Conservation (phyloP, 2,888 invertebrate genomes). For the Agonum fuliginosum region DNA sequence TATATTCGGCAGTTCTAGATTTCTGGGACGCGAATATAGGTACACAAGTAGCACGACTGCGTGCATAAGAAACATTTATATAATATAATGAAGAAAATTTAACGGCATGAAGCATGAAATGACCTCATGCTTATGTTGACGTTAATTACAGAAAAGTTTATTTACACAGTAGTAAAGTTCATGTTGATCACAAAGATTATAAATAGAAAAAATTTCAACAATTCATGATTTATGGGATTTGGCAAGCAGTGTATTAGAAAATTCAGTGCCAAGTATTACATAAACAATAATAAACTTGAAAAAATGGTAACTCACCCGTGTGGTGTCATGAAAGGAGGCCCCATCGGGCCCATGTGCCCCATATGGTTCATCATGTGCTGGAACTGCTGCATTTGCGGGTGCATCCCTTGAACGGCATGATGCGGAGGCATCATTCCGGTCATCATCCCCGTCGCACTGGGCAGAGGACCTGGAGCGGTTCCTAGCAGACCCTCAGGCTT, state of each 20-base stretch:
- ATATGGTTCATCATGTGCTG: slow-evolving; percentile 77
- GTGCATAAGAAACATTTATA: background rate
- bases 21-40: too few species aligned
- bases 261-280: background rate
- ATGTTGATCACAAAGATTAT: background rate
- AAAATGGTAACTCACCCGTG: slow-evolving; percentile 74
- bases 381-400: slow-evolving; percentile 77
- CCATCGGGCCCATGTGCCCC: slow-evolving; percentile 82
- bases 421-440: slow-evolving; percentile 79
- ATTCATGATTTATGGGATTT: background rate
- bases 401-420: slow-evolving; percentile 73
- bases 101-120: background rate
- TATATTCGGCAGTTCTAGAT: background rate
- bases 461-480: slow-evolving; percentile 78
- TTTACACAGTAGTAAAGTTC: background rate
- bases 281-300: slow-evolving; percentile 33
- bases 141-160: slow-evolving; percentile 8
- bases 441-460: slow-evolving; percentile 79
- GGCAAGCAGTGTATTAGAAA: too few species aligned
- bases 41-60: too few species aligned
- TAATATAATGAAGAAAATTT: background rate
- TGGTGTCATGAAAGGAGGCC: slow-evolving; percentile 85
- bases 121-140: background rate
- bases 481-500: slow-evolving; percentile 82
- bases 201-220: too few species aligned